Conservation (phyloP, 2,888 invertebrate genomes). For the Caenorhabditis sp. region DNA sequence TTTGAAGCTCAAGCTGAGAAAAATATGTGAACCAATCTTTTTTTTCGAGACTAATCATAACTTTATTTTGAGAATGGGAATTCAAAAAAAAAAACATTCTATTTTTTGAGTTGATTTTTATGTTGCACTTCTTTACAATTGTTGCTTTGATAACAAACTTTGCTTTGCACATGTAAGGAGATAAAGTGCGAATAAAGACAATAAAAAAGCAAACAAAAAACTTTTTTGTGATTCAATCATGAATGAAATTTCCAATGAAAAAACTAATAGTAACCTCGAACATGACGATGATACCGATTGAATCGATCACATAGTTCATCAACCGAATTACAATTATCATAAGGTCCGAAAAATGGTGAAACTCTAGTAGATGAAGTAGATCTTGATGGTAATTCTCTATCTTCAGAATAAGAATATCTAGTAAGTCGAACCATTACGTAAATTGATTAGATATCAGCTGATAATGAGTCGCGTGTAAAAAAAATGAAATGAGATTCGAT, state of each 20-base stretch:
- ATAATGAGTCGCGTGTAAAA: neutral
- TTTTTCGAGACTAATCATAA: no score
- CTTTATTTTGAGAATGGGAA: no score
- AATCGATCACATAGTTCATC: constrained; percentile 31
- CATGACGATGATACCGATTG: constrained; percentile 34
- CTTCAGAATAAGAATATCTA: neutral
- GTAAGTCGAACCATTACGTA: neutral
- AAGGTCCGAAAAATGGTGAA: constrained; percentile 30
- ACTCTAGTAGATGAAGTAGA: constrained; percentile 19
- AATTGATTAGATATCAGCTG: neutral
- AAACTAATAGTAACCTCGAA: constrained; percentile 23
- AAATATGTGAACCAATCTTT: no score
- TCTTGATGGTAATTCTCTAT: neutral
- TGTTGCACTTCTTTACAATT: neutral
- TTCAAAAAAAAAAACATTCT: no score
- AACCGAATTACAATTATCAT: constrained; percentile 32
- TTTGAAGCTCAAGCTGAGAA: neutral
- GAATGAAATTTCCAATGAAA: no score
- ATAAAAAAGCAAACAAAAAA: neutral
- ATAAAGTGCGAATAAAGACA: no score
- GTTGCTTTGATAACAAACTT: no score
- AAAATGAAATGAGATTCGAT: neutral
- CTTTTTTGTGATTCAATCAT: neutral
- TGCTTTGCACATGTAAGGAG: no score
- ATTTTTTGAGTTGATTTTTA: neutral